phyloP scores from a whole-genome alignment of 2,797 vertebrate species.

The Heteromormyrus szaboi region DNA sequence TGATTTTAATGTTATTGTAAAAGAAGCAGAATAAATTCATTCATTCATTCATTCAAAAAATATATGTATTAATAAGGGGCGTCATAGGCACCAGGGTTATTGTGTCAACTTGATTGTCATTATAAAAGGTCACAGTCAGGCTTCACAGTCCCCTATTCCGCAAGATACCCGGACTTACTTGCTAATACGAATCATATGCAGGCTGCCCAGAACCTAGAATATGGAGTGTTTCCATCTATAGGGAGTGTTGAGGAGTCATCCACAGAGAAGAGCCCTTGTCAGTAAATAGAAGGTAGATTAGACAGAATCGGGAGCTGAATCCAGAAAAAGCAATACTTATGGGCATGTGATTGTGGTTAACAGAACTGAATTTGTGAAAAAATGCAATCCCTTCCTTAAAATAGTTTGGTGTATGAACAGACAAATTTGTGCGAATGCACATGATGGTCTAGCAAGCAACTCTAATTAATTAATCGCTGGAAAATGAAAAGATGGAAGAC shows the following conservation, averaged over 20 bases:
- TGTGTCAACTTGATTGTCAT: background rate
- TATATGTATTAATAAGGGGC: background rate
- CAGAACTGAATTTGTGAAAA: background rate
- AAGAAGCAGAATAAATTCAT: background rate
- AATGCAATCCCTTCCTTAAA: background rate
- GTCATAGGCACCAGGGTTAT: background rate
- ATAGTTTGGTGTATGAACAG: background rate
- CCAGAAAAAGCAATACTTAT: background rate
- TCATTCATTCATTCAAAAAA: background rate
- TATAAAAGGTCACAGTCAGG: background rate
- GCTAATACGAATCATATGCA: background rate
- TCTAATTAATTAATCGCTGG: background rate
- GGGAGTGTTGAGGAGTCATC: background rate
- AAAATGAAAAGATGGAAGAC: background rate
- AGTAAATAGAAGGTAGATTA: background rate
- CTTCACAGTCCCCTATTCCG: background rate
- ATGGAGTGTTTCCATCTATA: background rate
- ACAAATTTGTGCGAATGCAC: background rate
- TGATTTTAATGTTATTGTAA: background rate
- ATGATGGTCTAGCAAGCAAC: background rate
- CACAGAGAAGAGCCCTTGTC: background rate
- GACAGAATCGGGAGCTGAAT: background rate
- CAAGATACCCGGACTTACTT: background rate
- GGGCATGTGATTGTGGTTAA: background rate
- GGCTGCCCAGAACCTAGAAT: background rate